Percentiles rank a stretch among this genome's conserved stretches.
Conservation (phyloP, 2,113 vertebrate genomes). For the Anguilla japonica region DNA sequence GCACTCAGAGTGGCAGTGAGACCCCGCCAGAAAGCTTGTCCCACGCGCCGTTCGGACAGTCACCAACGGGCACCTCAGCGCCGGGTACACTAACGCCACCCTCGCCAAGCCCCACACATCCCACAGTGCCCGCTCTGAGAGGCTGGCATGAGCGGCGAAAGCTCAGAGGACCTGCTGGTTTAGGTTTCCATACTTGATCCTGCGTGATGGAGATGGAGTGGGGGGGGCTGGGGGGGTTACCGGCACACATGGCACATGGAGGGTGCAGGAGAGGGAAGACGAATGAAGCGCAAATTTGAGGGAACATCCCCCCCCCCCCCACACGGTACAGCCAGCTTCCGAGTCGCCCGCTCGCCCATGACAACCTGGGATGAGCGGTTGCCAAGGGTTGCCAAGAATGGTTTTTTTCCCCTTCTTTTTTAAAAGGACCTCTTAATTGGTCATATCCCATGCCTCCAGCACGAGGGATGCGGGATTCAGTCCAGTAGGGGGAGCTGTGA, state of each 20-base stretch:
- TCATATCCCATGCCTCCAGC: not conserved
- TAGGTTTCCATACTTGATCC: slow-evolving; percentile 66
- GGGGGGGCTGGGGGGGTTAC: slow-evolving; percentile 44
- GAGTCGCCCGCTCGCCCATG: slow-evolving; percentile 45
- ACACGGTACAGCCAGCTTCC: slow-evolving; percentile 49
- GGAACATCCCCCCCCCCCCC: slow-evolving; percentile 37
- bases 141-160: slow-evolving; percentile 23
- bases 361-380: slow-evolving; percentile 45
- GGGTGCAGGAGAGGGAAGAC: slow-evolving; percentile 49
- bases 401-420: no score
- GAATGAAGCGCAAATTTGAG: slow-evolving; percentile 53
- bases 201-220: slow-evolving; percentile 56
- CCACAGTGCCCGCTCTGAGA: not conserved
- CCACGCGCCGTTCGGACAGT: no score
- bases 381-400: slow-evolving; percentile 46
- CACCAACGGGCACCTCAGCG: no score
- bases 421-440: not conserved
- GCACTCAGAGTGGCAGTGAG: no score
- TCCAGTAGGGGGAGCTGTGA: not conserved
- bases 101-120: not conserved
- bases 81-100: no score
- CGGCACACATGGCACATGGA: slow-evolving; percentile 18
- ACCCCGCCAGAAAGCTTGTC: no score
- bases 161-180: slow-evolving; percentile 50
- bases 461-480: not conserved